Percentiles rank a stretch among this genome's conserved stretches.
Conservation (phyloP, 1,140 invertebrate genomes). For the Notospermus geniculatus region DNA sequence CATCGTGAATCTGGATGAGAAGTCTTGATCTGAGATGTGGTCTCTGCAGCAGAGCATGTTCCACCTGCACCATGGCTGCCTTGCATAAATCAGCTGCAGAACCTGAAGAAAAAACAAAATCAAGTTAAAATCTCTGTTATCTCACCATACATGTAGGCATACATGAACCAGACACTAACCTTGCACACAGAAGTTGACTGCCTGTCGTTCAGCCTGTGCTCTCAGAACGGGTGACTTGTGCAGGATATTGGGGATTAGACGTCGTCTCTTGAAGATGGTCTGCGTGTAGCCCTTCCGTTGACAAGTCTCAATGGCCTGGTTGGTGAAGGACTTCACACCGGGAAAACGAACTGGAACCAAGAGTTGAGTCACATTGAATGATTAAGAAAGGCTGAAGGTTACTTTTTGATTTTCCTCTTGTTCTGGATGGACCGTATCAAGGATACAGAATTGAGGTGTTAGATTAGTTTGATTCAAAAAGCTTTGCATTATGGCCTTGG, state of each 20-base stretch:
- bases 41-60: conserved; percentile 35
- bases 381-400: too few species aligned
- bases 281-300: conserved; percentile 47
- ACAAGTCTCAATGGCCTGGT: conserved; percentile 53
- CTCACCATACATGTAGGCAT: too few species aligned
- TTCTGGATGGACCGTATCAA: too few species aligned
- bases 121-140: too few species aligned
- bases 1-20: conserved; percentile 64
- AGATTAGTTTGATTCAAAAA: too few species aligned
- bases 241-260: conserved; percentile 56
- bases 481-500: conserved; percentile 51
- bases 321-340: conserved; percentile 56
- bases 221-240: conserved; percentile 41
- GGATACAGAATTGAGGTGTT: too few species aligned
- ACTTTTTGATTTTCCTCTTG: too few species aligned
- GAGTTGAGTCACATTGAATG: too few species aligned
- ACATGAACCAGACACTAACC: conserved; percentile 47
- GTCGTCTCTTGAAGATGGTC: conserved; percentile 57
- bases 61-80: conserved; percentile 59
- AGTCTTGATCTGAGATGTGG: conserved; percentile 42
- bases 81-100: conserved; percentile 65
- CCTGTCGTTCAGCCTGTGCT: conserved; percentile 61
- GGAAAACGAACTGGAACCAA: conserved; percentile 56
- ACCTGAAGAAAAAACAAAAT: conserved; percentile 44
- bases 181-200: conserved; percentile 64